A percentile compares a stretch with the other conserved stretches of the same genome.
Evolutionary conservation across 1,140 invertebrate species (phyloP).

Genomic region (Halictus rubicundus): DNA sequence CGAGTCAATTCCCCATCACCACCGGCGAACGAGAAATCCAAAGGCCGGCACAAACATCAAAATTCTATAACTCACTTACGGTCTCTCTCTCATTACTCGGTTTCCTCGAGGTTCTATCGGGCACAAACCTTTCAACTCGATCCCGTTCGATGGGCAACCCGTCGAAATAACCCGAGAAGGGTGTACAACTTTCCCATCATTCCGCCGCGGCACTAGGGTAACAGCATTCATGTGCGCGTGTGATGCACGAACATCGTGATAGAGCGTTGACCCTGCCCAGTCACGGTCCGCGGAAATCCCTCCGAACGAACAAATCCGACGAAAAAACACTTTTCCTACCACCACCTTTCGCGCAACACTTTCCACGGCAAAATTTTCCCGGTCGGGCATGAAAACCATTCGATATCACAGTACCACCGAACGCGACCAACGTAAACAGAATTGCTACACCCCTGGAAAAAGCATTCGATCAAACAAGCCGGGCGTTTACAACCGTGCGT

Average conservation of each 20-base stretch:
- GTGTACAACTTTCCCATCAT: constrained; percentile 15
- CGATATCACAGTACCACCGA: background rate
- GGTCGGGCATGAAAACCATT: too few relatives aligned
- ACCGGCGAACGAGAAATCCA: too few relatives aligned
- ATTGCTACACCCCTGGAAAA: background rate
- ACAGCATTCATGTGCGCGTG: constrained; percentile 22
- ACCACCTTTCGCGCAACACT: too few relatives aligned
- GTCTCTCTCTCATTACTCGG: too few relatives aligned
- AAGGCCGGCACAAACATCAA: too few relatives aligned
- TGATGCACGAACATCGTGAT: constrained; percentile 37
- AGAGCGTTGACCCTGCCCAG: constrained; percentile 56
- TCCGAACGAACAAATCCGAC: constrained; percentile 28
- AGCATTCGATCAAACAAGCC: too few relatives aligned
- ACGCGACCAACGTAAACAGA: background rate
- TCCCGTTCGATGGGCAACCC: background rate
- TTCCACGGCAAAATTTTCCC: background rate
- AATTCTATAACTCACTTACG: too few relatives aligned
- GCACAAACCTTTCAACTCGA: too few relatives aligned
- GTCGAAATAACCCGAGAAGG: constrained; percentile 2
- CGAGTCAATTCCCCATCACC: too few relatives aligned
- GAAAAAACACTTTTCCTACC: background rate
- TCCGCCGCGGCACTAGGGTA: background rate
- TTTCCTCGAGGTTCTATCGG: too few relatives aligned
- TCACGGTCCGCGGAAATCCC: constrained; percentile 33
- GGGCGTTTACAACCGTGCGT: too few relatives aligned